These are phyloP conservation scores for Ditylenchus dipsaci DNA, from an alignment of 1,140 invertebrate genomes.

Conservation along the genomic window DNA sequence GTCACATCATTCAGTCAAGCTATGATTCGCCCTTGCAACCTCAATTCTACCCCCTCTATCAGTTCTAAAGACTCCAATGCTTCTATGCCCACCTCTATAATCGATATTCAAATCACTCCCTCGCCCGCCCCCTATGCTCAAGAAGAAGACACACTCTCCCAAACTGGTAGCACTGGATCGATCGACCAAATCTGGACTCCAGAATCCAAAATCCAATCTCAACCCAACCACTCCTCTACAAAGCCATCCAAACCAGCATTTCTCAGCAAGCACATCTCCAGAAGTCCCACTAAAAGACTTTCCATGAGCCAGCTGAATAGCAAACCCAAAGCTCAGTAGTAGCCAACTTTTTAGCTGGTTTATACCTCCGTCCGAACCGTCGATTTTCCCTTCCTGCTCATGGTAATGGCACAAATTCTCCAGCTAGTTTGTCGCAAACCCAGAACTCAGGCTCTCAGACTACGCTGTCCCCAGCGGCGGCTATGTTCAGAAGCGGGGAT, in stretches of 20 bases:
- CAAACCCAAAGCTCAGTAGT: too few relatives aligned
- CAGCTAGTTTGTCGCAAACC: neutral
- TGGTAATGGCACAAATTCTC: neutral
- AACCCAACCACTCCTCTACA: too few relatives aligned
- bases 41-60: neutral
- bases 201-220: too few relatives aligned
- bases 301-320: too few relatives aligned
- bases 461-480: neutral
- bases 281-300: too few relatives aligned
- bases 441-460: neutral
- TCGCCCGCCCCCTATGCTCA: neutral
- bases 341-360: neutral
- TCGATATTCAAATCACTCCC: neutral
- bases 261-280: too few relatives aligned
- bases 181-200: too few relatives aligned
- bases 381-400: neutral
- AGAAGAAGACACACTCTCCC: neutral
- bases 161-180: too few relatives aligned
- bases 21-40: too few relatives aligned
- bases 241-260: too few relatives aligned
- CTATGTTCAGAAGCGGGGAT: neutral
- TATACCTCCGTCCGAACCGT: neutral
- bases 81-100: neutral
- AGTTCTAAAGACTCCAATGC: neutral
- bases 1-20: neutral